Conservation (phyloP, 2,113 vertebrate genomes). For the Colistium nudipinnis region DNA sequence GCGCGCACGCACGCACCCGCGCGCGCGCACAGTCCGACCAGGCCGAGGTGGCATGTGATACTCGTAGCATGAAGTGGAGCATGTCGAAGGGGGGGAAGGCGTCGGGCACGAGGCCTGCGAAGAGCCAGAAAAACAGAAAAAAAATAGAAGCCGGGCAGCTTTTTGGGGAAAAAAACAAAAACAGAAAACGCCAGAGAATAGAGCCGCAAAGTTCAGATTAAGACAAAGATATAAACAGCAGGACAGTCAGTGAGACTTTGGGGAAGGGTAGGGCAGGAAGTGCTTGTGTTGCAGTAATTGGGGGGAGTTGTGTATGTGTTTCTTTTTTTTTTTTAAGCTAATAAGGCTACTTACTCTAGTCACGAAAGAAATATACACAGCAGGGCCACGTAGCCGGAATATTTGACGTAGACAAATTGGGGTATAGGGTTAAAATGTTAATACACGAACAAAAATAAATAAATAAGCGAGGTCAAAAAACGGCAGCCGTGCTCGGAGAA, state of each 20-base stretch:
- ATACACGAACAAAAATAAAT: not conserved
- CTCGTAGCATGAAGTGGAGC: slow-evolving; percentile 80
- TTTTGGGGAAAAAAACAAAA: slow-evolving; percentile 3
- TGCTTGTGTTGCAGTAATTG: slow-evolving; percentile 13
- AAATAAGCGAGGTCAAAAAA: slow-evolving; percentile 9
- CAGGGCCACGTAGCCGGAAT: slow-evolving; percentile 10
- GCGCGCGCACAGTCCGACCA: slow-evolving; percentile 34
- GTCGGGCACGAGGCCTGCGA: slow-evolving; percentile 69
- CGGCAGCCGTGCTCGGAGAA: slow-evolving; percentile 43
- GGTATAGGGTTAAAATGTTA: not conserved
- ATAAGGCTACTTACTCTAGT: slow-evolving; percentile 10
- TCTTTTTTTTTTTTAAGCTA: slow-evolving; percentile 9
- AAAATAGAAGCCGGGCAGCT: slow-evolving; percentile 17
- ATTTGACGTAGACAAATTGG: slow-evolving; percentile 16
- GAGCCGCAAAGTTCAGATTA: slow-evolving; percentile 27
- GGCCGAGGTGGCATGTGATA: slow-evolving; percentile 67
- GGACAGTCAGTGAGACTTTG: slow-evolving; percentile 13
- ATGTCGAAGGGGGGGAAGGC: slow-evolving; percentile 75
- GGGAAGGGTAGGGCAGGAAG: slow-evolving; percentile 19
- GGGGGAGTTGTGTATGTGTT: too few species aligned
- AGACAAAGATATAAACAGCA: slow-evolving; percentile 37
- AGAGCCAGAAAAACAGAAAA: slow-evolving; percentile 45
- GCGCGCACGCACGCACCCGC: not conserved
- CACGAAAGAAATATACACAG: slow-evolving; percentile 7
- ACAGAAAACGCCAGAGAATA: not conserved